Base-by-base conservation (phyloP, 2,113 vertebrate species). In the Lepus europaeus region DNA sequence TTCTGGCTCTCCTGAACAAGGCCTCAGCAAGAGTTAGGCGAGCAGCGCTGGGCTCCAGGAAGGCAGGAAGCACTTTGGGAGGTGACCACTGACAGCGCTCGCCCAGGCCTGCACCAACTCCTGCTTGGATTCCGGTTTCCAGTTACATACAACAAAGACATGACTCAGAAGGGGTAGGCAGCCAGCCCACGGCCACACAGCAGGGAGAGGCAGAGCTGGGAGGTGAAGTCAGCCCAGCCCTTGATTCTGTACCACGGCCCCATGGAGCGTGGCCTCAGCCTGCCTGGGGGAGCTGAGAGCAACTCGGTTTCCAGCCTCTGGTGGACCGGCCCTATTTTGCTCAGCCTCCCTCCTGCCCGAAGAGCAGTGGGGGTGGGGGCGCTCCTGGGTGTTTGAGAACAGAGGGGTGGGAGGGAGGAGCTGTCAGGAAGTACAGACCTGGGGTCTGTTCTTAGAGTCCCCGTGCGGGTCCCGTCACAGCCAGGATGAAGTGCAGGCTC, bases 1-100 rank as follows among this genome's bases (percentile, higher is more conserved):
- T 45, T 45, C 45, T 45, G 45, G 45, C 45, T 45, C 45, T 45
- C 45, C 45, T 77, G 27, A 3, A 25, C 53, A 83, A 72, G 39
- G 22, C 31, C 33, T 83, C 36, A 6, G 25, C 25, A 22, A 80
- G 73, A 49, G 8, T 49, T 9, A 16, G 1, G 19, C 87, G 22
- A 63, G 33, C 6, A 9, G 3, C 5, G 17, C 74, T 64, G 64
- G 5, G 88, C 33, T 16, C 1, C 39, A 1, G 0, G 4, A 56
- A 22, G 25, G 56, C n/a, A 6, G 45, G 69, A 56, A 13, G 39
- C 4, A 13, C 20, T 20, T 36, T 11, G 6, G 33, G 59, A 5
- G 8, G 49, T 5, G 23, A 5, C 9, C n/a, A 20, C 5, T 8
- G 1, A 2, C 45, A 45, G 45, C 45, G 45, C 45, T 45, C 45